Evolutionary conservation across 2,888 invertebrate genomes (phyloP).

Genomic region (Cryptops parisi): DNA sequence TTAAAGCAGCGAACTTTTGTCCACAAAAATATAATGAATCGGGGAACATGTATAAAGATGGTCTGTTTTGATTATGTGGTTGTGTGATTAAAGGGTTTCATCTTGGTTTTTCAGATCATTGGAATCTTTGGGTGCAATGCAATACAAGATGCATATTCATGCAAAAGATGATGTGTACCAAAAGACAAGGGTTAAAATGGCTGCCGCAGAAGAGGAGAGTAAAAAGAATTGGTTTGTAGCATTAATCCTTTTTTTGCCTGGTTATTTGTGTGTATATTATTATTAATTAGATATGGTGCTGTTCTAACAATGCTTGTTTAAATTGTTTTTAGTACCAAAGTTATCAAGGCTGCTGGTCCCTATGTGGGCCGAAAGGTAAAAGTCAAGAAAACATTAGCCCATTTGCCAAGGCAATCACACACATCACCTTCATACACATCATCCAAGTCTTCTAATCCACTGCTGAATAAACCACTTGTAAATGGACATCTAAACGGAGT

Average conservation of each 20-base stretch:
- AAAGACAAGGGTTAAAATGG: constrained; percentile 80
- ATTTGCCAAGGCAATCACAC: constrained; percentile 22
- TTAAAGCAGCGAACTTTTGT: too few species aligned
- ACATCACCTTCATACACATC: constrained; percentile 10
- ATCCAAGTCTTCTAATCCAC: neutral
- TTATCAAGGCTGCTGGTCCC: constrained; percentile 80
- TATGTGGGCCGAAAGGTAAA: constrained; percentile 80
- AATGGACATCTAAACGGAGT: constrained; percentile 5
- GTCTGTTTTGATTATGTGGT: too few species aligned
- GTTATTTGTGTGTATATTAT: neutral
- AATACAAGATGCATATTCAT: constrained; percentile 76
- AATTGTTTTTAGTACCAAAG: constrained; percentile 75
- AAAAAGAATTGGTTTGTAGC: constrained; percentile 70
- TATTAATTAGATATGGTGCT: neutral
- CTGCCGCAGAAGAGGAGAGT: constrained; percentile 76
- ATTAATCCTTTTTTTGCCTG: neutral
- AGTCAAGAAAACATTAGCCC: constrained; percentile 39
- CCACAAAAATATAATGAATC: too few species aligned
- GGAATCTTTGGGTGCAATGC: constrained; percentile 71
- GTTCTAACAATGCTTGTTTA: too few species aligned
- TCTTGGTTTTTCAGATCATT: constrained; percentile 40
- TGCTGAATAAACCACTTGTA: neutral
- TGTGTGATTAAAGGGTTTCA: neutral
- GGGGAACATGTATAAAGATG: too few species aligned
- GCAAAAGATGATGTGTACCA: constrained; percentile 94